Base-by-base conservation (phyloP, 92 coral and sea anemone species). In the Paragorgia papillata region DNA sequence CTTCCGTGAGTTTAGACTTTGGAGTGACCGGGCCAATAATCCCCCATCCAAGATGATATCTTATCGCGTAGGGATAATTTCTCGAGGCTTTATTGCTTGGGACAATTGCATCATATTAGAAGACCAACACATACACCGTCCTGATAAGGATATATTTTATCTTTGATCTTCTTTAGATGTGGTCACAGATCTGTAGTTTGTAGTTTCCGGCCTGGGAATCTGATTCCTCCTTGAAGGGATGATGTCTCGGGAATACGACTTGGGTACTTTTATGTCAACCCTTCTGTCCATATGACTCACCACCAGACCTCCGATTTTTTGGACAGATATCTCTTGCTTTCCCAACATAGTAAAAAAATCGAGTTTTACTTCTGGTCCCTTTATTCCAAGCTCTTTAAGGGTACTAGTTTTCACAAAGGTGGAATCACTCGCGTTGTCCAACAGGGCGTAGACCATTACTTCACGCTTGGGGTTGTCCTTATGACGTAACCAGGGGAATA, bases 131-230 rank as follows among this genome's bases (percentile, higher is more conserved):
- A 54, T 30, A 63, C 7, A 0, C 32, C 53, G 1, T 57, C 55
- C 28, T 63, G 58, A 26, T 25, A 30, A 17, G 83, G 83, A 21
- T 57, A 60, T 12, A 79, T 75, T 49, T 62, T 48, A 31, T 75
- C 55, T 35, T 75, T 26, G 2, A 80, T 61, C 9, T 61, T 37
- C 25, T 55, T 6, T 10, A 85, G 70, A 18, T 85, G 83, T 10
- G 80, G 59, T 83, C 89, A 81, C 1, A n/a, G n/a, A n/a, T n/a
- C n/a, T n/a, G n/a, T 17, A n/a, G 15, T 54, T 51, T 9, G 89
- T 85, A 4, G 58, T 80, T 13, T 48, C 82, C 10, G 85, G 70
- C 0, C 32, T 43, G 6, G 86, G 83, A 21, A 85, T 81, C 57
- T 85, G 85, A 56, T 70, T 71, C 28, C 71, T 58, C 30, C 85